Percentiles rank a stretch among this genome's conserved stretches.
Conservation (phyloP, 1,140 invertebrate genomes). For the Euura saliciscinereae region DNA sequence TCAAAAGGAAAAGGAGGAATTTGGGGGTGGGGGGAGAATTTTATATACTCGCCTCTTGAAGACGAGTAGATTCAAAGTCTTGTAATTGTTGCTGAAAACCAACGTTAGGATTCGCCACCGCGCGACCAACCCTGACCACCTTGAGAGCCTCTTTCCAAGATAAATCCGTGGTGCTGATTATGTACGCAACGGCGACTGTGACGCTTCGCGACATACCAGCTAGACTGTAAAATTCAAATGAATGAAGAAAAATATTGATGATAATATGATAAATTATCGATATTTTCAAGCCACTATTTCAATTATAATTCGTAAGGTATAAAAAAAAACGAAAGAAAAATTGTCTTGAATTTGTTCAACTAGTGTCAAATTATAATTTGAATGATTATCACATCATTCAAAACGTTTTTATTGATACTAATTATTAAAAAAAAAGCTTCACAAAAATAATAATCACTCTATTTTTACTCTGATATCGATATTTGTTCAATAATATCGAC, state of each 20-base stretch:
- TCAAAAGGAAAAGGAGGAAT: slow-evolving; percentile 9
- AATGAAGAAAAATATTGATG: slow-evolving; percentile 8
- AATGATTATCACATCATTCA: too few species aligned
- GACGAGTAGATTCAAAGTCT: slow-evolving; percentile 84
- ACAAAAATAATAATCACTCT: too few species aligned
- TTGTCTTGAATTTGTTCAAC: slow-evolving; percentile 11
- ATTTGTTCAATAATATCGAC: too few species aligned
- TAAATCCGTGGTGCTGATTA: slow-evolving; percentile 92
- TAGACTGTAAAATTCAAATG: slow-evolving; percentile 64
- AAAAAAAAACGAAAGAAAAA: slow-evolving; percentile 19
- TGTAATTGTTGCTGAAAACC: slow-evolving; percentile 94
- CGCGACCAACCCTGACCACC: slow-evolving; percentile 87
- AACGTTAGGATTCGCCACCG: slow-evolving; percentile 93
- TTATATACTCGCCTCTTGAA: slow-evolving; percentile 71
- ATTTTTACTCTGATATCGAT: too few species aligned
- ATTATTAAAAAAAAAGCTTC: too few species aligned
- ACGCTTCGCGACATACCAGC: slow-evolving; percentile 96
- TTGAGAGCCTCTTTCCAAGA: slow-evolving; percentile 92
- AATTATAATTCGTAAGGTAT: too few species aligned
- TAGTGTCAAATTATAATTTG: too few species aligned
- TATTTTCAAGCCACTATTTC: too few species aligned
- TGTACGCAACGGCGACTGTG: slow-evolving; percentile 91
- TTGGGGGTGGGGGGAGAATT: not conserved
- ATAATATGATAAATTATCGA: not conserved
- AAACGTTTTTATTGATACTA: too few species aligned